Conservation (phyloP, 2,797 vertebrate genomes). For the Streptopelia turtur region DNA sequence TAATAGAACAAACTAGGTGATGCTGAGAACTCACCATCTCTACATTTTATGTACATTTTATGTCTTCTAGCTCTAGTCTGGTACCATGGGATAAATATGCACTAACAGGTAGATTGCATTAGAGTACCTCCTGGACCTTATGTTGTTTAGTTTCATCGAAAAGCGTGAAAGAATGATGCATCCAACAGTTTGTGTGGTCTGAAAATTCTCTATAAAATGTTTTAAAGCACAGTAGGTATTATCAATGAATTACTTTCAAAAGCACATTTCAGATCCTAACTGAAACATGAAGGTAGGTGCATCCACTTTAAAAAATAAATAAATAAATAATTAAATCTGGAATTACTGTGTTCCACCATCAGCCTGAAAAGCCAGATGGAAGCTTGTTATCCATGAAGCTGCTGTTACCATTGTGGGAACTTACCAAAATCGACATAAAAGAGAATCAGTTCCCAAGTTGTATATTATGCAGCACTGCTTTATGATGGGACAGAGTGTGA, state of each 20-base stretch:
- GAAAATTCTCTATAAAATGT: background rate
- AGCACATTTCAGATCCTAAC: background rate
- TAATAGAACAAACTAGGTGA: background rate
- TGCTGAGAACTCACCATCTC: background rate
- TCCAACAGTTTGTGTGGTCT: background rate
- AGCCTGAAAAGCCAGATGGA: background rate
- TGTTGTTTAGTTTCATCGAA: background rate
- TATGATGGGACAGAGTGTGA: background rate
- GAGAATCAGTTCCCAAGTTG: background rate
- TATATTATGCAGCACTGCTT: background rate
- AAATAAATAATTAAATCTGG: accelerated
- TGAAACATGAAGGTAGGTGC: background rate
- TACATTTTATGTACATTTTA: accelerated
- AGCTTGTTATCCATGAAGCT: background rate
- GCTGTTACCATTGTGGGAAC: background rate
- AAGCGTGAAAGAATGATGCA: background rate
- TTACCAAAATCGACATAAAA: background rate
- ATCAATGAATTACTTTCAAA: background rate
- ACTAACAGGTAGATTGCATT: background rate
- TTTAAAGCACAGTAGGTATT: background rate
- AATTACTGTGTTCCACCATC: background rate
- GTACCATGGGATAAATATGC: background rate
- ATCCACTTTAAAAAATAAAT: background rate
- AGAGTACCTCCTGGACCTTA: background rate
- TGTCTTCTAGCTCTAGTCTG: background rate